Conservation (phyloP, 2,113 vertebrate genomes). For the Brachirus orientalis region DNA sequence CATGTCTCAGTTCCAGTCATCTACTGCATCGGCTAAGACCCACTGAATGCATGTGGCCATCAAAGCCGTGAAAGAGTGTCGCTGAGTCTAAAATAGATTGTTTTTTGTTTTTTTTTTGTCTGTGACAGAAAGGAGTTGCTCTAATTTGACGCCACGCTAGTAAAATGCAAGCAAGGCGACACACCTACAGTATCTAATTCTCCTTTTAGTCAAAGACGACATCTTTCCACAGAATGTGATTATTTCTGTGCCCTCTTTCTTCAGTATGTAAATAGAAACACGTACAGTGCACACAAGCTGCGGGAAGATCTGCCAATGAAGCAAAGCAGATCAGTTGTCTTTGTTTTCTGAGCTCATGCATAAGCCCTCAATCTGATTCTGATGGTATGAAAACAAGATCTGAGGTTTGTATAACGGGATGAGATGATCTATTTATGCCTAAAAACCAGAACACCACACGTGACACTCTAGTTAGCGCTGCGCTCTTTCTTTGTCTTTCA, state of each 20-base stretch:
- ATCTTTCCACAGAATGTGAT: conserved; percentile 4
- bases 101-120: neutral
- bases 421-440: conserved; percentile 36
- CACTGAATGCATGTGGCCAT: neutral
- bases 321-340: conserved; percentile 20
- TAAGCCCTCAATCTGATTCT: conserved; percentile 34
- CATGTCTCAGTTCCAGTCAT: neutral
- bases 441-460: conserved; percentile 19
- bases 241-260: conserved; percentile 13
- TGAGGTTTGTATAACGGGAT: conserved; percentile 30
- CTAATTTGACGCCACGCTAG: conserved; percentile 1
- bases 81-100: conserved; percentile 4
- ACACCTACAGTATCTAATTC: neutral
- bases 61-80: neutral
- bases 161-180: too few species aligned
- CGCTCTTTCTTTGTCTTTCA: too few species aligned
- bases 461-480: conserved; percentile 18
- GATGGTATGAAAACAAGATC: conserved; percentile 6
- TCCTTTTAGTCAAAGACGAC: neutral
- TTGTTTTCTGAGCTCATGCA: neutral
- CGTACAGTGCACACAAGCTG: neutral
- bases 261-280: neutral
- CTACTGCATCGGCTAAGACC: too few species aligned
- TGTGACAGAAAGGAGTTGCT: too few species aligned
- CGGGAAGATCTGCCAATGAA: conserved; percentile 4